Percentiles rank a stretch among this genome's conserved stretches.
These are phyloP conservation scores for Piliocolobus tephrosceles DNA, from an alignment of 2,113 vertebrate genomes.

Conservation along the genomic window DNA sequence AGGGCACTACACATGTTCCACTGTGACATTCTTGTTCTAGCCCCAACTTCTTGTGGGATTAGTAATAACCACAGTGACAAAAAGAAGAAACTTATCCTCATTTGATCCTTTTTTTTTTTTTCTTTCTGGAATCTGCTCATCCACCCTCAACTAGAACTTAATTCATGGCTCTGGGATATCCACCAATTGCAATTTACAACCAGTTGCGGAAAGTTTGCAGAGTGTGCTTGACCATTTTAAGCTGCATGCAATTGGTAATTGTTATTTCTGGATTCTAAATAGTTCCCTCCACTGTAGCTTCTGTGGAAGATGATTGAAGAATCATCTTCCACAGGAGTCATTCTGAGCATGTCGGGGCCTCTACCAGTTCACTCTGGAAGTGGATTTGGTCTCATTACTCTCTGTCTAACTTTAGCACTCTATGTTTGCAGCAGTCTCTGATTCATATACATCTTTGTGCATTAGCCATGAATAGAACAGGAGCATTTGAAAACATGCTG, in stretches of 20 bases:
- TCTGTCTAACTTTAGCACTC: neutral
- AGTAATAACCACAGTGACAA: accelerated
- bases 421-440: neutral
- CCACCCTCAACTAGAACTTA: neutral
- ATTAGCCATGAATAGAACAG: neutral
- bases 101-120: neutral
- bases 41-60: no score
- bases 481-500: neutral
- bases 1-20: accelerated
- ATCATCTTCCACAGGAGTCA: neutral
- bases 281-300: neutral
- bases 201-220: neutral
- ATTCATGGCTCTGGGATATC: neutral
- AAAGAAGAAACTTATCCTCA: neutral
- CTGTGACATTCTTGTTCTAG: accelerated
- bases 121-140: neutral
- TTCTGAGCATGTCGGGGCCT: neutral
- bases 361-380: no score
- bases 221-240: no score
- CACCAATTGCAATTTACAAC: no score
- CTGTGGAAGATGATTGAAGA: neutral
- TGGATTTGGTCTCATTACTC: neutral
- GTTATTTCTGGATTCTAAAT: neutral
- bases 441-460: neutral
- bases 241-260: neutral